Conservation (phyloP, 1,140 invertebrate genomes). For the Pantala flavescens region DNA sequence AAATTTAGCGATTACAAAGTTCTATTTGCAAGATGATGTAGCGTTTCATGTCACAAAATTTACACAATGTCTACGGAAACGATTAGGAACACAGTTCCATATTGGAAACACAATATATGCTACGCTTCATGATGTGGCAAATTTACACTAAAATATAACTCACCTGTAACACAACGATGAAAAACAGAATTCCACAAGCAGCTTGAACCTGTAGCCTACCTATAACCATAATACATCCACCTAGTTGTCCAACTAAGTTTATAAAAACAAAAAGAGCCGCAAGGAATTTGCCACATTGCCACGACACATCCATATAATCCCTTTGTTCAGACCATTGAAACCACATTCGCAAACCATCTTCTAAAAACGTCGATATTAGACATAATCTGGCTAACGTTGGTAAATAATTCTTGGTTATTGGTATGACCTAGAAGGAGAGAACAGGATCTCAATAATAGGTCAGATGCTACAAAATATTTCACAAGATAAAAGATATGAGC, state of each 20-base stretch:
- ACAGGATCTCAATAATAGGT: slow-evolving; percentile 13
- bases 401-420: slow-evolving; percentile 85
- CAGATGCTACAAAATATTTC: neutral
- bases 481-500: neutral
- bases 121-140: too few species aligned
- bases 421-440: slow-evolving; percentile 60
- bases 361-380: slow-evolving; percentile 97
- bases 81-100: too few species aligned
- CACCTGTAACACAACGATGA: slow-evolving; percentile 91
- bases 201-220: slow-evolving; percentile 84
- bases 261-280: slow-evolving; percentile 86
- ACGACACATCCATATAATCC: slow-evolving; percentile 96
- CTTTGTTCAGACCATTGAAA: slow-evolving; percentile 96
- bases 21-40: too few species aligned
- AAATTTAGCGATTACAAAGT: too few species aligned
- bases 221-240: slow-evolving; percentile 92
- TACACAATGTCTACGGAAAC: too few species aligned
- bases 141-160: slow-evolving; percentile 13
- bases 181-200: slow-evolving; percentile 89
- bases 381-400: slow-evolving; percentile 93
- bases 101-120: too few species aligned
- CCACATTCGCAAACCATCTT: slow-evolving; percentile 99
- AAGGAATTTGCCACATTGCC: slow-evolving; percentile 91
- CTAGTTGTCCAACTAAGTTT: slow-evolving; percentile 92
- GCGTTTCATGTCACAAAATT: too few species aligned